Evolutionary conservation across 2,797 vertebrate genomes (phyloP).

Genomic region (Petrocephalus schoutedeni): DNA sequence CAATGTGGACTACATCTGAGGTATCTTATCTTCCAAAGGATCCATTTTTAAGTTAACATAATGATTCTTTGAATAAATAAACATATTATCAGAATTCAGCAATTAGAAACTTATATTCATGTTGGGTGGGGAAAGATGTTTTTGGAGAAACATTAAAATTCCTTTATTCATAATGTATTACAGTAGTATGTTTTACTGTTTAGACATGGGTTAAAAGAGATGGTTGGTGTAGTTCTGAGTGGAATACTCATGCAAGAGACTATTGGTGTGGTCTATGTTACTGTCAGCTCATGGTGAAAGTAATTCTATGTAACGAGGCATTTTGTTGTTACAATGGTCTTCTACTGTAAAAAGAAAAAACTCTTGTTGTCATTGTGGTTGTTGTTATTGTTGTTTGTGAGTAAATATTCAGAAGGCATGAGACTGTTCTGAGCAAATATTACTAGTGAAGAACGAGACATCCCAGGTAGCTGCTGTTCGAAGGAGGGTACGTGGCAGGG

Average conservation of each 20-base stretch:
- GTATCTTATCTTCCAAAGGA: background rate
- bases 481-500: background rate
- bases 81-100: background rate
- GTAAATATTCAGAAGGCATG: constrained; percentile 7
- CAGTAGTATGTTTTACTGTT: background rate
- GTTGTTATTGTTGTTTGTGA: background rate
- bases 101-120: background rate
- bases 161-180: background rate
- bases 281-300: background rate
- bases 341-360: background rate
- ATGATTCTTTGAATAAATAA: background rate
- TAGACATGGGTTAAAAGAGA: background rate
- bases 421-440: background rate
- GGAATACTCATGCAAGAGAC: background rate
- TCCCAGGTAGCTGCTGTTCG: background rate
- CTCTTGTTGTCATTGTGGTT: background rate
- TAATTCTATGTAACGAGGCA: constrained; percentile 10
- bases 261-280: background rate
- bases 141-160: background rate
- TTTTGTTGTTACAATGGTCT: constrained; percentile 14
- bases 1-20: background rate
- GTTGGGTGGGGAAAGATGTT: background rate
- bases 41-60: background rate
- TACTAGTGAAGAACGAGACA: background rate
- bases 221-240: background rate